A percentile compares a stretch with the other conserved stretches of the same genome.
phyloP scores from a whole-genome alignment of 2,888 invertebrate genomes.

The Orthonevra nobilis region DNA sequence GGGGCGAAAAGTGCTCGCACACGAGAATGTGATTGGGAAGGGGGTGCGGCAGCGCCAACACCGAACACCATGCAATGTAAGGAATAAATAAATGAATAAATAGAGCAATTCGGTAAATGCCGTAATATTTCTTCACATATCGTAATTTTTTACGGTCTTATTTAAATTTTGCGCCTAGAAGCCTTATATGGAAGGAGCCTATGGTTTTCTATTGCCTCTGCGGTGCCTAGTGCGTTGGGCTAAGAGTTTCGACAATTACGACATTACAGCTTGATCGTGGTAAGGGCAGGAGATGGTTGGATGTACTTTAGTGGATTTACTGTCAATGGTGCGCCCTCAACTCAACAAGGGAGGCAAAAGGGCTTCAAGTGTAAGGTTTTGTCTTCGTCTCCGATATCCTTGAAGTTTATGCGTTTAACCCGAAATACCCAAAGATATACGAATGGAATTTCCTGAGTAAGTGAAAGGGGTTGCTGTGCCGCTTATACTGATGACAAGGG shows the following conservation, averaged over 20 bases:
- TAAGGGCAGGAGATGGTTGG: neutral
- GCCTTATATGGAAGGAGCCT: too few relatives aligned
- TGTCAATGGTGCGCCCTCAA: slow-evolving; percentile 52
- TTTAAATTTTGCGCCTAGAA: slow-evolving; percentile 74
- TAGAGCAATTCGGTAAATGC: slow-evolving; percentile 74
- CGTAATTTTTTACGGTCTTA: slow-evolving; percentile 80
- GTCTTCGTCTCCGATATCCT: slow-evolving; percentile 64
- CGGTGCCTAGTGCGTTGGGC: slow-evolving; percentile 41
- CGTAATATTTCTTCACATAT: slow-evolving; percentile 80
- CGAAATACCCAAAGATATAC: slow-evolving; percentile 1
- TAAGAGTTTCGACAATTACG: slow-evolving; percentile 57
- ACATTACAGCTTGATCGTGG: too few relatives aligned
- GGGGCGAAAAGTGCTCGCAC: slow-evolving; percentile 47
- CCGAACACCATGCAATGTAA: slow-evolving; percentile 7
- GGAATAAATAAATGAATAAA: slow-evolving; percentile 72
- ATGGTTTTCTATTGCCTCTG: slow-evolving; percentile 62
- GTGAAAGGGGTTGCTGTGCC: slow-evolving; percentile 44
- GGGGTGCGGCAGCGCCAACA: too few relatives aligned
- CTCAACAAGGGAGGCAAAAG: too few relatives aligned
- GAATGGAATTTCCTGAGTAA: slow-evolving; percentile 19
- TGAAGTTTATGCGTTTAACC: slow-evolving; percentile 63
- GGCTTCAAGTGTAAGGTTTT: slow-evolving; percentile 64
- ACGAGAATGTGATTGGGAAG: slow-evolving; percentile 18
- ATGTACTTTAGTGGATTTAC: slow-evolving; percentile 55
- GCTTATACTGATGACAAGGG: neutral